phyloP scores from a whole-genome alignment of 1,140 invertebrate genomes.

The Hypsibius dujardini region DNA sequence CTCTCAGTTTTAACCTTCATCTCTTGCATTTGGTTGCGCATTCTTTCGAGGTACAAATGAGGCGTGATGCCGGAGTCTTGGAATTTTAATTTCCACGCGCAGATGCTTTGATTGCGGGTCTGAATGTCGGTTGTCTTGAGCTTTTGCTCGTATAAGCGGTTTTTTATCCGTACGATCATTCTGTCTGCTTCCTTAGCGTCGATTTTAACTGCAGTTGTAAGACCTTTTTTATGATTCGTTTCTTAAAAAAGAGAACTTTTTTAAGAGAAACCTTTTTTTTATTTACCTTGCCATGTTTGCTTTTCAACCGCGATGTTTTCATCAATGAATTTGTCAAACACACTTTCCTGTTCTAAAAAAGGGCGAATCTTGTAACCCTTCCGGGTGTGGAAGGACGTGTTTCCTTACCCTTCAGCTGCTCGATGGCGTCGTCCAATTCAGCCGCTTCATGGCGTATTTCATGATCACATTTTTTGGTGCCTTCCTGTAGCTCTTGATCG shows the following conservation, averaged over 20 bases:
- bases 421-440: neutral
- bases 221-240: neutral
- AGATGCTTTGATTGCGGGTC: neutral
- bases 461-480: neutral
- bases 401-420: neutral
- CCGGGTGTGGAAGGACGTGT: neutral
- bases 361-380: neutral
- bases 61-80: neutral
- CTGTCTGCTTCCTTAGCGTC: neutral
- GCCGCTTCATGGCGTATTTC: neutral
- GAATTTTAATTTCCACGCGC: neutral
- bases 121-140: neutral
- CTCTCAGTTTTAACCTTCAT: neutral
- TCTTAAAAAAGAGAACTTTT: neutral
- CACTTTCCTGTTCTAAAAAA: conserved; percentile 1
- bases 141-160: neutral
- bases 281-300: neutral
- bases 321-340: neutral
- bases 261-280: neutral
- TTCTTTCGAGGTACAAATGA: conserved; percentile 1
- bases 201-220: neutral
- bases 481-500: neutral
- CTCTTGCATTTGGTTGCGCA: neutral
- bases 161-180: neutral
- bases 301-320: neutral